These are phyloP conservation scores for Malacoraja senta DNA, from an alignment of 2,797 vertebrate genomes.

Conservation along the genomic window DNA sequence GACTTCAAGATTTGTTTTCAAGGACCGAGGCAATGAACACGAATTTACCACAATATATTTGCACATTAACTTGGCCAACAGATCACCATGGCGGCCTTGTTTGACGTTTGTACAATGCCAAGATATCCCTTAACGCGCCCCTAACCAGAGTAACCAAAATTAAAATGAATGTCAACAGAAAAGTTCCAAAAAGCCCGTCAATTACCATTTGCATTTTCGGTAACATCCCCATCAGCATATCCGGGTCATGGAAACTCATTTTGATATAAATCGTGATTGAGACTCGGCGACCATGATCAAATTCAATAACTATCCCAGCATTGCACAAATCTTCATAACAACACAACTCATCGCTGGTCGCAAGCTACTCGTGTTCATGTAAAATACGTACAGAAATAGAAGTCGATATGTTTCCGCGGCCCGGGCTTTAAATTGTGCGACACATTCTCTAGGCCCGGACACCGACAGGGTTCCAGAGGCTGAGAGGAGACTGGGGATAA, in stretches of 20 bases:
- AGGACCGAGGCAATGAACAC: no score
- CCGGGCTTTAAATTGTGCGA: neutral
- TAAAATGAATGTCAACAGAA: neutral
- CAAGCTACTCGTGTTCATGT: neutral
- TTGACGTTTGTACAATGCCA: neutral
- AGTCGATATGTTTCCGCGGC: neutral
- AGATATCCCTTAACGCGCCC: neutral
- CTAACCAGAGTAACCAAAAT: neutral
- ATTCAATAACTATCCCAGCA: neutral
- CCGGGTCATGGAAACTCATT: neutral
- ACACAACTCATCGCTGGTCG: neutral
- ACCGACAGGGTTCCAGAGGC: neutral
- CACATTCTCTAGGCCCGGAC: neutral
- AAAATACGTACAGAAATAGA: slow-evolving; percentile 21
- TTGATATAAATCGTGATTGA: neutral
- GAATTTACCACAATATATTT: neutral
- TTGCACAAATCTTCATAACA: neutral
- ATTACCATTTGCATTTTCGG: neutral
- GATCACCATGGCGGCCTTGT: neutral
- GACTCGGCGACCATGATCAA: neutral
- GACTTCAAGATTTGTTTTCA: neutral
- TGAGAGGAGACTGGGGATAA: neutral
- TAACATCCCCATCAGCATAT: neutral
- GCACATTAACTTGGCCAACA: neutral
- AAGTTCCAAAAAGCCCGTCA: neutral